Conservation (phyloP, 2,797 vertebrate species). For the Hylomyscus alleni region DNA sequence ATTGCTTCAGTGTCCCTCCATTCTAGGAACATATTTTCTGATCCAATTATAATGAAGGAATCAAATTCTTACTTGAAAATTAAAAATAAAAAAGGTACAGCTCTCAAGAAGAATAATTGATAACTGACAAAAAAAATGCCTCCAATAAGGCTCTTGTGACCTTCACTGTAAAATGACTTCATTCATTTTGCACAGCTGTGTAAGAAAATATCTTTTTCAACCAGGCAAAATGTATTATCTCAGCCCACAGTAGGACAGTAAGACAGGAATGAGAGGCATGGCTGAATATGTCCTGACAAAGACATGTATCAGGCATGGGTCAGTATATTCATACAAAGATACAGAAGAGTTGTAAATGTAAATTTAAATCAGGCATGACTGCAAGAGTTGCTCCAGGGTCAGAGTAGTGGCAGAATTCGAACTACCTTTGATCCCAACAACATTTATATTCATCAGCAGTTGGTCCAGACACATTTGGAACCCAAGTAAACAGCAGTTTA, state of each 20-base stretch:
- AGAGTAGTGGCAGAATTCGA: not conserved
- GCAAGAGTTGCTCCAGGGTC: not conserved
- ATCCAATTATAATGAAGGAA: conserved; percentile 78
- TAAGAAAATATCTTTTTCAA: conserved; percentile 9
- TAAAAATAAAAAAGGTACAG: not conserved
- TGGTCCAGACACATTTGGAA: not conserved
- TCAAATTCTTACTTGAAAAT: conserved; percentile 74
- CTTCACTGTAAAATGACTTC: conserved; percentile 47
- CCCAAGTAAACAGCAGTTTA: not conserved
- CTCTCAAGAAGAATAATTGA: conserved; percentile 57
- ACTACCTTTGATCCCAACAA: not conserved
- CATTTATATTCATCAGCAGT: not conserved
- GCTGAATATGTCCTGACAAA: conserved; percentile 7
- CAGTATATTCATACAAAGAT: not conserved
- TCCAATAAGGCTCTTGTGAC: conserved; percentile 55
- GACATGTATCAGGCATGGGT: not conserved
- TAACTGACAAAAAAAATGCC: conserved; percentile 58
- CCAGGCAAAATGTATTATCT: not conserved
- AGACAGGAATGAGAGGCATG: not conserved
- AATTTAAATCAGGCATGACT: not conserved
- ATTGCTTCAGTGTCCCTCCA: conserved; percentile 70
- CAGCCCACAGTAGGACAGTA: not conserved
- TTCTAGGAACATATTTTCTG: conserved; percentile 71
- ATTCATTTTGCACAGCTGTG: conserved; percentile 58
- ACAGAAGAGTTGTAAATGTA: conserved; percentile 39